These are phyloP conservation scores for Drosophila aff. DNA, from an alignment of 1,140 invertebrate genomes.

Conservation along the genomic window DNA sequence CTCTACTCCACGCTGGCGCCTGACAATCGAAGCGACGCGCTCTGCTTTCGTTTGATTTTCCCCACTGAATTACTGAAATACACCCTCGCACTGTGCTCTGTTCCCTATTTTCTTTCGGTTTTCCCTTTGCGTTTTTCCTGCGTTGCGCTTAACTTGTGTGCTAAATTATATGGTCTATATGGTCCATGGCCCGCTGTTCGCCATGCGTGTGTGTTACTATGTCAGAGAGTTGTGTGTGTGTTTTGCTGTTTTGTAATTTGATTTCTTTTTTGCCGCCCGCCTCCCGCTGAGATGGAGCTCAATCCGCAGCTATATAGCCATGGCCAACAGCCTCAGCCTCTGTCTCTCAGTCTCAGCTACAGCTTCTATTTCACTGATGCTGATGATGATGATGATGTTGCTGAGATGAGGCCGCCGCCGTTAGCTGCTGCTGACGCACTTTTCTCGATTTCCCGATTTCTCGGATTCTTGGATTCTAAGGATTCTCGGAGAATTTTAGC, in stretches of 20 bases:
- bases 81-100: slow-evolving; percentile 32
- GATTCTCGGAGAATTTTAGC: slow-evolving; percentile 16
- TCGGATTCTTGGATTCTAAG: slow-evolving; percentile 6
- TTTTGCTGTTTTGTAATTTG: slow-evolving; percentile 81
- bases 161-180: slow-evolving; percentile 70
- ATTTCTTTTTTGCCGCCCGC: slow-evolving; percentile 81
- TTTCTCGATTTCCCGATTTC: slow-evolving; percentile 49
- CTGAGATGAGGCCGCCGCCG: slow-evolving; percentile 22
- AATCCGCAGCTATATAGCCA: slow-evolving; percentile 32
- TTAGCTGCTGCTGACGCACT: slow-evolving; percentile 66
- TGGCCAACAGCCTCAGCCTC: slow-evolving; percentile 30
- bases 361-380: slow-evolving; percentile 33
- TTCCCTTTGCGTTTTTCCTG: slow-evolving; percentile 35
- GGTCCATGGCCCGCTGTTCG: slow-evolving; percentile 37
- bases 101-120: slow-evolving; percentile 37
- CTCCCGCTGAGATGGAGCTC: slow-evolving; percentile 58
- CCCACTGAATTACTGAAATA: slow-evolving; percentile 9
- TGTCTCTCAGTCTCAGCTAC: slow-evolving; percentile 14
- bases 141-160: slow-evolving; percentile 72
- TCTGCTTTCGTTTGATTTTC: slow-evolving; percentile 57
- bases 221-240: slow-evolving; percentile 27
- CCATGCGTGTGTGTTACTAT: slow-evolving; percentile 45
- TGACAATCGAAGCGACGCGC: slow-evolving; percentile 36
- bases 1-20: slow-evolving; percentile 19
- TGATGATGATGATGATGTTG: slow-evolving; percentile 19